phyloP scores from a whole-genome alignment of 2,113 vertebrate species.

The Triplophysa dalaica region DNA sequence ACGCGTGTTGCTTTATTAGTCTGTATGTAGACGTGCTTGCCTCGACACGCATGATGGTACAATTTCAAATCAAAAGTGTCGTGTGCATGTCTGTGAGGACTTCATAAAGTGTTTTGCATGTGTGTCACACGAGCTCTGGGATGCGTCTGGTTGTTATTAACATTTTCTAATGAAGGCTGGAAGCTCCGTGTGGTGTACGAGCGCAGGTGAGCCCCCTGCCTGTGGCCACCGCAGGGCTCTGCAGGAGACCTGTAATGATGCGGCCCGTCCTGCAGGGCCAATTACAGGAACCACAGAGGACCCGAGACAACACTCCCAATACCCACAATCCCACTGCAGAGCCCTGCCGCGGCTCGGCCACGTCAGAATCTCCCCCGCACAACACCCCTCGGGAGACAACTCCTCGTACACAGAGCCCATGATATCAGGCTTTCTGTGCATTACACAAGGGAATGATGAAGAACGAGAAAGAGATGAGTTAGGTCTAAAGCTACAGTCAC shows the following conservation, averaged over 20 bases:
- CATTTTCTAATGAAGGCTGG: conserved; percentile 63
- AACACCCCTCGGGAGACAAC: conserved; percentile 52
- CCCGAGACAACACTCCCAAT: conserved; percentile 54
- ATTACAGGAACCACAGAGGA: conserved; percentile 53
- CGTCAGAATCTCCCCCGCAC: conserved; percentile 46
- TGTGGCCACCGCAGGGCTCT: conserved; percentile 58
- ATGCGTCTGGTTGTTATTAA: conserved; percentile 64
- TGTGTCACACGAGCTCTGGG: conserved; percentile 70
- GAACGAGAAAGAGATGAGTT: not conserved
- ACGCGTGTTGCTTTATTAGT: conserved; percentile 12
- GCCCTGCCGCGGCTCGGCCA: conserved; percentile 6
- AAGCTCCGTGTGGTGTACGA: conserved; percentile 48
- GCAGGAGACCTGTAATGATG: conserved; percentile 61
- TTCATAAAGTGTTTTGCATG: conserved; percentile 46
- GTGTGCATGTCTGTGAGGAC: conserved; percentile 13
- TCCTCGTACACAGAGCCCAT: not conserved
- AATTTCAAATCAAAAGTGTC: conserved; percentile 6
- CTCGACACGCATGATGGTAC: conserved; percentile 2
- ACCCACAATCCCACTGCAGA: conserved; percentile 50
- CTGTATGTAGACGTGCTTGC: conserved; percentile 7
- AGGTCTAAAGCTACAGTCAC: not conserved
- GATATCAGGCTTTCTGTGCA: not conserved
- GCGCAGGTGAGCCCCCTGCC: conserved; percentile 42
- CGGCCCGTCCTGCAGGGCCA: conserved; percentile 37
- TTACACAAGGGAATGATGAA: not conserved